Evolutionary conservation across 2,888 invertebrate genomes (phyloP), one percentile per base, ranked within the genome.

Genomic region (Ormyrus pomaceus): DNA sequence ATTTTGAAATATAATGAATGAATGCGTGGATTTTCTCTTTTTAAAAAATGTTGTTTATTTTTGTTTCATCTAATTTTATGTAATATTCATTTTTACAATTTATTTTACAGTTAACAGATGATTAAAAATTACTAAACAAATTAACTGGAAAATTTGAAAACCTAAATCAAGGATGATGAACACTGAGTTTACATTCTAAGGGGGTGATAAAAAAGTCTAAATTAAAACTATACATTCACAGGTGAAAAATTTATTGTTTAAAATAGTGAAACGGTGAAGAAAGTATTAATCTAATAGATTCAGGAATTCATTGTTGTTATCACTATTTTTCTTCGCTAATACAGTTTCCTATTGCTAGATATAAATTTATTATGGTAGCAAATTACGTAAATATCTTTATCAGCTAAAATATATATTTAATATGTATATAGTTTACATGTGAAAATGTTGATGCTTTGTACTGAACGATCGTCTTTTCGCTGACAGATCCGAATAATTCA

Each of bases 381-480:
- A 81, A 81, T 78, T 75, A 78, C 68, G 70, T 76, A 79, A 71
- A 72, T 74, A 72, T 61, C 10, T 71, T 81, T 79, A 79, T 79
- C 64, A 13, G 51, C 50, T 71, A 75, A 81, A 81, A 81, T 68
- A 75, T 78, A 75, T 78, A 81, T 53, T 4, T 53, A 34, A 34
- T 34, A 34, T 34, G 53, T 65, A 45, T 75, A 70, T 66, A 74
- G 10, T 62, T 53, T 64, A 78, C 61, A 73, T 9, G 66, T 66
- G 45, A 66, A 79, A 79, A 79, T 71, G 65, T 73, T 77, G 64
- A 73, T 79, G 48, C 58, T 79, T 82, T 82, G 79, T 82, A 82
- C 82, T 82, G 64, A 51, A 82, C 76, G 71, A 79, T 79, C 77
- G 75, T 73, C 76, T 45, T 59, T 77, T 77, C 68, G 64, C 70